These are phyloP conservation scores for Gobius niger DNA, from an alignment of 2,113 vertebrate species.

Conservation along the genomic window DNA sequence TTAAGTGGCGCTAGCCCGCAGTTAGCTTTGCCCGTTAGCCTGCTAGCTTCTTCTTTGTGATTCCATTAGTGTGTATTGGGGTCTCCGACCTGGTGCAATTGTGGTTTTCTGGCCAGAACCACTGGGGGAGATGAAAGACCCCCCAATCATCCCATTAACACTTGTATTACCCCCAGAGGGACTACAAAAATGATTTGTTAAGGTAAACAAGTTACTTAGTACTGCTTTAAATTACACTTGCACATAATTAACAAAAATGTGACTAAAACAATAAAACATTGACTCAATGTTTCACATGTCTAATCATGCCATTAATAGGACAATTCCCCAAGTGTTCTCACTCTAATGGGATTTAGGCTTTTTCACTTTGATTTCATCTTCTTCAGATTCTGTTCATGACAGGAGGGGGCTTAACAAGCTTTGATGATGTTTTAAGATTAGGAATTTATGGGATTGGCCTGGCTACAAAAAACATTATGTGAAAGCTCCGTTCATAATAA, in stretches of 20 bases:
- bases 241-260: not conserved
- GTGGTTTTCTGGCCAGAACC: too few relatives aligned
- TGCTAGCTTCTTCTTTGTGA: too few relatives aligned
- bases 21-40: too few relatives aligned
- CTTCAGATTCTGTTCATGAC: conserved; percentile 25
- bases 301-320: conserved; percentile 37
- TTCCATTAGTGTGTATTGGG: too few relatives aligned
- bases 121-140: too few relatives aligned
- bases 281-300: not conserved
- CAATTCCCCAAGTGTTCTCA: conserved; percentile 19
- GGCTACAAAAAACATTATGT: conserved; percentile 21
- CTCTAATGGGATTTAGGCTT: conserved; percentile 48
- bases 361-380: conserved; percentile 45
- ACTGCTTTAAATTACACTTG: too few relatives aligned
- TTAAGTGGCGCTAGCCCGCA: too few relatives aligned
- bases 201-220: too few relatives aligned
- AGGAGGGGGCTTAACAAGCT: conserved; percentile 9
- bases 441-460: conserved; percentile 6
- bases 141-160: too few relatives aligned
- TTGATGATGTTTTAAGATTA: conserved; percentile 15
- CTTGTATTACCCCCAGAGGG: too few relatives aligned
- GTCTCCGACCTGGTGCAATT: too few relatives aligned
- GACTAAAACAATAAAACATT: not conserved
- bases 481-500: conserved; percentile 7
- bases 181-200: too few relatives aligned